Evolutionary conservation across 2,888 invertebrate genomes (phyloP), one percentile per base, ranked within the genome.

Genomic region (Hyalella azteca): DNA sequence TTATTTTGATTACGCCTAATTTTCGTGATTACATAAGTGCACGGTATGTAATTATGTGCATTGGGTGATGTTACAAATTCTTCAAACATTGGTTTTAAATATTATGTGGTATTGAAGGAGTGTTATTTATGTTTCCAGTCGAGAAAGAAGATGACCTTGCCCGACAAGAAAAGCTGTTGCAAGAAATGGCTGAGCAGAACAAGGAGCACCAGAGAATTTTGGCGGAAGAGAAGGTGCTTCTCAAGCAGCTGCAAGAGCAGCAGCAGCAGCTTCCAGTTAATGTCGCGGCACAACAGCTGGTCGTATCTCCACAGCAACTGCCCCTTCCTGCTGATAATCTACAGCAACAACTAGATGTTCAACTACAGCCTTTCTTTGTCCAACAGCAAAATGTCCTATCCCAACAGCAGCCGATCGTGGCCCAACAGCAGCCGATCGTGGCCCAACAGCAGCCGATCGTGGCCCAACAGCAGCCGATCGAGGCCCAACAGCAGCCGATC

Each of bases 161-260:
- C 29, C 81, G 83, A 66, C 81, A 85, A 54, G 83, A 79, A 45
- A 77, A 78, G 26, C 29, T 85, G 36, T 77, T 85, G 48, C 45
- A 85, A 59, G 80, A 83, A 54, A 83, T 85, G 50, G 82, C 83
- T 66, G 81, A 79, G 41, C 83, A 83, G 76, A 80, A 83, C 48
- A 78, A 82, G 54, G 82, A 83, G 49, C 85, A 85, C 76, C 77
- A 83, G 75, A 50, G 81, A 45, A 78, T 85, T 49, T 73, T 85
- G 1, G 82, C 80, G 13, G 82, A 82, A 49, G 81, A 83, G 78
- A 85, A 85, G 50, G 77, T 82, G 73, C 79, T 85, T 39, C 81
- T 85, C 3, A 41, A 83, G 48, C 82, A 85, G 75, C 75, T 85
- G 39, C 81, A 83, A 48, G 78, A 83, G 9, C 45, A 76, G 49